Conservation (phyloP, 2,888 invertebrate species). For the Cephalotes varians region DNA sequence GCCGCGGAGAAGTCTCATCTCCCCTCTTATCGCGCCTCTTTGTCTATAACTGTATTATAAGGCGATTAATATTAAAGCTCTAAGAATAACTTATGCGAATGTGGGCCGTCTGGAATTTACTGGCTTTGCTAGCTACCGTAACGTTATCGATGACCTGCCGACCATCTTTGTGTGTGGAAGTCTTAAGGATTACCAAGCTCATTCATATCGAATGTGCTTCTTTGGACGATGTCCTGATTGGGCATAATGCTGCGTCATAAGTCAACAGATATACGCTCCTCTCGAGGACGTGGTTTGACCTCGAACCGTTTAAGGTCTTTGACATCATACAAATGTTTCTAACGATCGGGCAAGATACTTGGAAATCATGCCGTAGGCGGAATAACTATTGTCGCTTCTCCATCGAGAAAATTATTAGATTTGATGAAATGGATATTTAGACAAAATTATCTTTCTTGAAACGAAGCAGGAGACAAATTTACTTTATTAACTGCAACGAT, state of each 20-base stretch:
- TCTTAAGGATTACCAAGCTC: slow-evolving; percentile 57
- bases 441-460: not conserved
- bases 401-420: not conserved
- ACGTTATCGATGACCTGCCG: slow-evolving; percentile 29
- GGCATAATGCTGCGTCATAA: slow-evolving; percentile 71
- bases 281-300: slow-evolving; percentile 63
- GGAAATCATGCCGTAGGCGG: not conserved
- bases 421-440: slow-evolving; percentile 4
- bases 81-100: slow-evolving; percentile 6
- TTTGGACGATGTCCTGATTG: slow-evolving; percentile 64
- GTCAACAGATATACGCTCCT: slow-evolving; percentile 60
- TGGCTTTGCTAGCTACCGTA: slow-evolving; percentile 13
- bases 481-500: not conserved
- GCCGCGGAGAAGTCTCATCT: not conserved
- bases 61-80: slow-evolving; percentile 18
- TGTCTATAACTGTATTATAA: slow-evolving; percentile 24
- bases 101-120: slow-evolving; percentile 19
- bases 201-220: slow-evolving; percentile 53
- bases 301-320: slow-evolving; percentile 52
- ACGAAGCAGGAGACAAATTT: not conserved
- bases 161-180: slow-evolving; percentile 53
- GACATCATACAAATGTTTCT: slow-evolving; percentile 33
- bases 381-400: not conserved
- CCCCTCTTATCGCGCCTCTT: not conserved
- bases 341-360: not conserved